Percentiles rank a stretch among this genome's conserved stretches.
These are phyloP conservation scores for Agrypnia vestita DNA, from an alignment of 1,140 invertebrate species.

Conservation along the genomic window DNA sequence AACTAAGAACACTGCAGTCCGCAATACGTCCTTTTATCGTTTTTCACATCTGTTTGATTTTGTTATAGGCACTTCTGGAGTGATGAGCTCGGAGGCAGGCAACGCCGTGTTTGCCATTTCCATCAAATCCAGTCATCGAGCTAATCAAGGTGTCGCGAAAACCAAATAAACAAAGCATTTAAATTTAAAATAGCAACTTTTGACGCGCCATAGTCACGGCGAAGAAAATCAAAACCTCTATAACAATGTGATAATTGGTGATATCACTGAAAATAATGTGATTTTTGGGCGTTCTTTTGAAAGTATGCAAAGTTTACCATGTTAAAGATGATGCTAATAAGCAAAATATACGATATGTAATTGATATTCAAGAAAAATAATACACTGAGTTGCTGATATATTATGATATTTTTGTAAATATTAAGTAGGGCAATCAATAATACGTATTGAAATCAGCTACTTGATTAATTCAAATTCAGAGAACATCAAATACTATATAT, in stretches of 20 bases:
- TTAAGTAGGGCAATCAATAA: constrained; percentile 3
- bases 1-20: constrained; percentile 35
- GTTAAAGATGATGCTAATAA: background rate
- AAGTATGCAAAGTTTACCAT: background rate
- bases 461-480: background rate
- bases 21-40: constrained; percentile 45
- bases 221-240: background rate
- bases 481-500: too few species aligned
- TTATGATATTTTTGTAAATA: background rate
- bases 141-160: constrained; percentile 39
- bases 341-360: background rate
- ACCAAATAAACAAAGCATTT: constrained; percentile 23
- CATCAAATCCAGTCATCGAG: constrained; percentile 36
- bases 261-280: background rate
- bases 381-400: background rate
- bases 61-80: constrained; percentile 31
- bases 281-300: background rate
- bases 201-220: background rate
- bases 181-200: constrained; percentile 1
- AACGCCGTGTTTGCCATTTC: constrained; percentile 45
- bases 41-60: constrained; percentile 47
- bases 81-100: constrained; percentile 14
- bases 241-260: constrained; percentile 12
- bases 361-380: background rate
- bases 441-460: background rate